Evolutionary conservation across 2,888 invertebrate species (phyloP).

Genomic region (Ommatoiulus sabulosus): DNA sequence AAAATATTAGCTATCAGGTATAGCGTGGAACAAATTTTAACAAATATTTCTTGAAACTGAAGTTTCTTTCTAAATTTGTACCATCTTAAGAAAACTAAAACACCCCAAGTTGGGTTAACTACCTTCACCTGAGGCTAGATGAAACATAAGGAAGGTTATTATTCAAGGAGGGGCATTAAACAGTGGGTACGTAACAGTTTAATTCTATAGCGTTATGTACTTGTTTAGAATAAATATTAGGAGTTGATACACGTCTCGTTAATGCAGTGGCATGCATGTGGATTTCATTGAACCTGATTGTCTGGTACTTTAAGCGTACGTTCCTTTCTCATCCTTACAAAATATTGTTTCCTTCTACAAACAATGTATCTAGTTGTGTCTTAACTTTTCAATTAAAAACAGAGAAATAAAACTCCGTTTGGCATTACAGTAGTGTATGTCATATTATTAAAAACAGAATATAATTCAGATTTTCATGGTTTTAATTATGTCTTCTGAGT

Average conservation of each 20-base stretch:
- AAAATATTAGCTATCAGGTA: too few species aligned
- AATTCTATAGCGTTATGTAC: neutral
- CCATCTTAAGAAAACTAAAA: neutral
- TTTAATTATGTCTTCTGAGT: too few species aligned
- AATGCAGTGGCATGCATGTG: constrained; percentile 17
- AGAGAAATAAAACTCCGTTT: too few species aligned
- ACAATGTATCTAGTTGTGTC: too few species aligned
- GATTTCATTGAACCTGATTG: neutral
- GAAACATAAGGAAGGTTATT: neutral
- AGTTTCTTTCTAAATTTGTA: too few species aligned
- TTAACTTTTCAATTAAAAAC: too few species aligned
- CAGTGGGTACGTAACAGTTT: neutral
- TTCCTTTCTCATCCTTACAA: neutral
- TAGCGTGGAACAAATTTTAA: too few species aligned
- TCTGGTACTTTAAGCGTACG: too few species aligned
- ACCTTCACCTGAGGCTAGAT: neutral
- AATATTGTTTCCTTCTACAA: neutral
- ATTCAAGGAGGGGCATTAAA: neutral
- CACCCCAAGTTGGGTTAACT: neutral
- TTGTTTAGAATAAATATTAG: neutral
- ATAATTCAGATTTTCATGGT: too few species aligned
- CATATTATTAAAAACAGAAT: too few species aligned
- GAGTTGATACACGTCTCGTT: neutral
- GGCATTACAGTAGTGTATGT: too few species aligned
- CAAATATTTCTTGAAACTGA: too few species aligned